Percentiles rank a stretch among this genome's conserved stretches.
These are phyloP conservation scores for Actinia tenebrosa DNA, from an alignment of 64 coral and sea anemone genomes.

Conservation along the genomic window DNA sequence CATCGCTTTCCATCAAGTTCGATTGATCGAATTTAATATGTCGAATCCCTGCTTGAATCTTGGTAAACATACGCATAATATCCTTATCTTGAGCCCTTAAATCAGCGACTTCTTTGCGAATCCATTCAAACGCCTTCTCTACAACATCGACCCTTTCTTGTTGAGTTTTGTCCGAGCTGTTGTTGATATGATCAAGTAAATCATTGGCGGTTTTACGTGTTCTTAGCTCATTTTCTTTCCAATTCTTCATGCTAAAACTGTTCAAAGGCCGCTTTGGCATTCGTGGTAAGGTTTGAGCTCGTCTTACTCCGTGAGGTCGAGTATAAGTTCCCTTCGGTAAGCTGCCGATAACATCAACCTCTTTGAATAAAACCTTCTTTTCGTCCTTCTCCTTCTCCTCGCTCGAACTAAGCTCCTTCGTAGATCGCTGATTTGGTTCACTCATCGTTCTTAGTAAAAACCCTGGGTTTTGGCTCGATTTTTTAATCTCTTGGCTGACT, in stretches of 20 bases:
- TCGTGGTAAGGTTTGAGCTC: slow-evolving; percentile 17
- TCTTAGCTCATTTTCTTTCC: slow-evolving; percentile 11
- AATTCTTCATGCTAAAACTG: not conserved
- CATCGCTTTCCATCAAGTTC: slow-evolving; percentile 9
- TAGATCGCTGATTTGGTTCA: not conserved
- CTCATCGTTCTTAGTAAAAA: not conserved
- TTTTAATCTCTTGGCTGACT: not conserved
- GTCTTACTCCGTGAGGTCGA: not conserved
- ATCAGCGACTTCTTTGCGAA: slow-evolving; percentile 58
- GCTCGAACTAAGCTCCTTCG: not conserved
- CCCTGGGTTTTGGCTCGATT: not conserved
- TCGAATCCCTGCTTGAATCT: slow-evolving; percentile 61
- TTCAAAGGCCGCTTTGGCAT: slow-evolving; percentile 11
- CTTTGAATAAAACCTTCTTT: not conserved
- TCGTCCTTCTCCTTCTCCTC: slow-evolving; percentile 31
- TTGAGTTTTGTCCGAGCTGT: slow-evolving; percentile 28
- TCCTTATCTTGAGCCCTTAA: slow-evolving; percentile 70
- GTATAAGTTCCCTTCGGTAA: not conserved
- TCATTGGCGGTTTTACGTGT: slow-evolving; percentile 30
- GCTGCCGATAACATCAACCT: not conserved
- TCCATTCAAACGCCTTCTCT: slow-evolving; percentile 61
- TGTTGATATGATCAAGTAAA: slow-evolving; percentile 33
- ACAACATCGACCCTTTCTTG: slow-evolving; percentile 43
- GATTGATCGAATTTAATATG: slow-evolving; percentile 47
- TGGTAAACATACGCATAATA: slow-evolving; percentile 60